Base-by-base conservation (phyloP, 2,888 invertebrate species). In the Lasioglossum vierecki region DNA sequence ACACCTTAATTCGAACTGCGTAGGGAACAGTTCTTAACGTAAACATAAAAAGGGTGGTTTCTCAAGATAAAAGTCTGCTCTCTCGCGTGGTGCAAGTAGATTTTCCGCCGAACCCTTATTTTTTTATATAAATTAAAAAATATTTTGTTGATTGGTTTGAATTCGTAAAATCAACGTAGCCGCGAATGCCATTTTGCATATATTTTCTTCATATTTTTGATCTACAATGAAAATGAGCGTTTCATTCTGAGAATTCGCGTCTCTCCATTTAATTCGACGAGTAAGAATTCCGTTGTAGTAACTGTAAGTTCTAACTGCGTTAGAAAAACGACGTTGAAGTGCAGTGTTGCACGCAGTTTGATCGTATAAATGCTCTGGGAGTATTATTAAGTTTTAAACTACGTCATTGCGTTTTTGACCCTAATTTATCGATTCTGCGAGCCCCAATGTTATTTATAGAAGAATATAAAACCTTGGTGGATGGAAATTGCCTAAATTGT, bases 391-490 rank as follows among this genome's bases (percentile, higher is more conserved):
- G 60, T 63, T 63, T 5, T 4, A 13, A 63, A 63, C 60, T 63
- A 26, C 60, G 60, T 63, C 60, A 63, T 63, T 63, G 60, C 60
- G 60, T 63, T 63, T 63, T 63, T 63, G 60, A 63, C 60, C 60
- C 60, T 63, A 82, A 82, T 73, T 82, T 81, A 81, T 63, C 26
- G 60, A 30, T 63, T 30, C 60, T 26, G 15, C 26, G 5, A 63
- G 26, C 60, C 26, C 60, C 60, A 15, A 63, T 63, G 60, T 63
- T 63, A 63, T 63, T 63, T 63, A 63, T 63, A 63, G 60, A 30
- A 26, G 15, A 63, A 63, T 63, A 11, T 15, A 26, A 26, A 15
- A 63, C 26, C 26, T 30, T 63, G 26, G 60, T 15, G 13, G 60
- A 30, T 26, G 60, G 26, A 2, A 63, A 63, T 63, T 26, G 26